These are phyloP conservation scores for Chrosomus eos DNA, from an alignment of 2,797 vertebrate species.

Conservation along the genomic window DNA sequence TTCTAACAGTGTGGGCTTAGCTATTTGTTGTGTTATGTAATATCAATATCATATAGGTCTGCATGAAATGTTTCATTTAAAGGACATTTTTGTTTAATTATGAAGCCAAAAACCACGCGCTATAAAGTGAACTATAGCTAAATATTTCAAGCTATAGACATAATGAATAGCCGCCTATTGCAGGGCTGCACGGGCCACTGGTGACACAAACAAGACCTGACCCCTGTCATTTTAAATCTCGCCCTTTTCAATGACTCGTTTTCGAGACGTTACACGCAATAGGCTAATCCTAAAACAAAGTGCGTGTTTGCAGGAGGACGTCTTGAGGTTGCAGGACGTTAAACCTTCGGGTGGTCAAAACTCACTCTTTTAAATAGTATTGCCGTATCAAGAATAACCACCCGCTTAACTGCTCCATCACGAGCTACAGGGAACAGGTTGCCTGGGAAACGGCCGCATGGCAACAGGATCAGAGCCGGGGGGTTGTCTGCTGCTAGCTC, in stretches of 20 bases:
- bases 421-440: constrained; percentile 89
- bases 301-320: constrained; percentile 11
- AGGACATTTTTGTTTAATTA: background rate
- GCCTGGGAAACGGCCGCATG: constrained; percentile 99
- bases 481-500: constrained; percentile 87
- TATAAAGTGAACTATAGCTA: background rate
- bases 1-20: too few species aligned
- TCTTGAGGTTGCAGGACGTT: constrained; percentile 15
- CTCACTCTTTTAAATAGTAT: constrained; percentile 67
- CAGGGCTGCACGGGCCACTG: background rate
- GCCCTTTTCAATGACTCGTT: constrained; percentile 12
- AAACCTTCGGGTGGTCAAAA: constrained; percentile 22
- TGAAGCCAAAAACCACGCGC: background rate
- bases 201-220: constrained; percentile 37
- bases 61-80: background rate
- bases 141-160: background rate
- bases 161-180: background rate
- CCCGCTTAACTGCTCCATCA: constrained; percentile 80
- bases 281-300: constrained; percentile 18
- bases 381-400: constrained; percentile 73
- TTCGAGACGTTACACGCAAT: constrained; percentile 1
- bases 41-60: background rate
- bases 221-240: constrained; percentile 27
- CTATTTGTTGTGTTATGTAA: background rate
- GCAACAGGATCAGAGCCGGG: constrained; percentile 96